Evolutionary conservation across 2,888 invertebrate genomes (phyloP), one percentile per base, ranked within the genome.

Genomic region (Drosophila villosipedis): DNA sequence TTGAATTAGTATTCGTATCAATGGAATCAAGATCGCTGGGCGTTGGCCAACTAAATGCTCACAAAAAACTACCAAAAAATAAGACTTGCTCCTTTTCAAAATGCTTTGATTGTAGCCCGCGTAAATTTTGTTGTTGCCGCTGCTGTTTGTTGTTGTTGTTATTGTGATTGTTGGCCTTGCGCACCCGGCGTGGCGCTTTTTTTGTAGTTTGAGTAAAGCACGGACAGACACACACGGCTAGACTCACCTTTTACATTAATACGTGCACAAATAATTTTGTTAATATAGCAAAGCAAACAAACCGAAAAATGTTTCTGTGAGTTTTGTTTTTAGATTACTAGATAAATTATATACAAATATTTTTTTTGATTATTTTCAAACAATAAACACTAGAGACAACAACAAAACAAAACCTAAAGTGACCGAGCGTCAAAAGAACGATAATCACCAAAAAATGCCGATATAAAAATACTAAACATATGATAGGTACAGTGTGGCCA

Each of bases 1-100:
- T 50, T 68, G 58, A 61, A 68, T 76, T 57, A 54, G 64, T 41
- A 35, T 58, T 58, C 59, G 50, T 58, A 63, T 73, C 68, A 82
- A 79, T 79, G 79, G 78, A 79, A 69, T 78, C 79, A 79, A 79
- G 82, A 79, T 82, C 79, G 78, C 79, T 79, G 79, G 79, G 82
- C 63, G 78, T 49, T 78, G 73, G 79, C 79, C 79, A 82, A 78
- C 16, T 31, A 49, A 28, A 14, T n/a, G 37, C 22, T 22, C 22
- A 52, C n/a, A 52, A 35, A 47, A 25, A 25, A 33, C 49, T 28
- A 25, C 12, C 31, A 54, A 30, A 50, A 31, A 35, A 25, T 57
- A 22, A 33, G 12, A 19, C 7, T 39, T 57, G 76, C 50, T 35
- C 54, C 35, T 53, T 81, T 76, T 65, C 31, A 66, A 78, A 66